These are phyloP conservation scores for Allygus modestus DNA, from an alignment of 2,888 invertebrate genomes.

Conservation along the genomic window DNA sequence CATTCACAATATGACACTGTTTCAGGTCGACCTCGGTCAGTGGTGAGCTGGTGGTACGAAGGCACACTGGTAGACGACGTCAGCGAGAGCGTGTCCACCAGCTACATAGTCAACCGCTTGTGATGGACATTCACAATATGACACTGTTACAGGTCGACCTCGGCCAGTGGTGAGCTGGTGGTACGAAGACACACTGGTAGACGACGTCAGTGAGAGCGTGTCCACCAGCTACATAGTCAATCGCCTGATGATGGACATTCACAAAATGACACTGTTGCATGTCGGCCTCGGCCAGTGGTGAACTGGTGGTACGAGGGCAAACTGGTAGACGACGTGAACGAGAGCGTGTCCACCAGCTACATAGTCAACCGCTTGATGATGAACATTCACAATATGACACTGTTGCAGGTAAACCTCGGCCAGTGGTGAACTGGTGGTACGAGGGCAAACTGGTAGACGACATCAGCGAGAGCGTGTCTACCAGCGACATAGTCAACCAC, in stretches of 20 bases:
- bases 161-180: constrained; percentile 91
- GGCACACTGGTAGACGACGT: constrained; percentile 85
- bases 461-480: constrained; percentile 80
- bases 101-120: constrained; percentile 84
- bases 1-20: constrained; percentile 72
- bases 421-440: constrained; percentile 90
- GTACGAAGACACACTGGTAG: constrained; percentile 85
- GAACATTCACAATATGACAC: constrained; percentile 82
- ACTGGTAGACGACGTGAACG: constrained; percentile 85
- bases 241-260: constrained; percentile 85
- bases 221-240: constrained; percentile 81
- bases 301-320: constrained; percentile 90
- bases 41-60: constrained; percentile 90
- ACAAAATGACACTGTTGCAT: constrained; percentile 80
- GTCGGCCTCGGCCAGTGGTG: constrained; percentile 86
- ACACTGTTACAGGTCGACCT: constrained; percentile 79
- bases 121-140: constrained; percentile 82
- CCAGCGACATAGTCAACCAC: constrained; percentile 82
- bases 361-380: constrained; percentile 88
- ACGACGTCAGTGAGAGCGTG: constrained; percentile 81
- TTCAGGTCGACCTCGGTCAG: constrained; percentile 83
- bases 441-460: constrained; percentile 86
- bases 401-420: constrained; percentile 80
- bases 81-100: constrained; percentile 78
- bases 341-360: constrained; percentile 75